A percentile compares a stretch with the other conserved stretches of the same genome.
phyloP scores from a whole-genome alignment of 2,797 vertebrate species.

The Molossus alvarezi region DNA sequence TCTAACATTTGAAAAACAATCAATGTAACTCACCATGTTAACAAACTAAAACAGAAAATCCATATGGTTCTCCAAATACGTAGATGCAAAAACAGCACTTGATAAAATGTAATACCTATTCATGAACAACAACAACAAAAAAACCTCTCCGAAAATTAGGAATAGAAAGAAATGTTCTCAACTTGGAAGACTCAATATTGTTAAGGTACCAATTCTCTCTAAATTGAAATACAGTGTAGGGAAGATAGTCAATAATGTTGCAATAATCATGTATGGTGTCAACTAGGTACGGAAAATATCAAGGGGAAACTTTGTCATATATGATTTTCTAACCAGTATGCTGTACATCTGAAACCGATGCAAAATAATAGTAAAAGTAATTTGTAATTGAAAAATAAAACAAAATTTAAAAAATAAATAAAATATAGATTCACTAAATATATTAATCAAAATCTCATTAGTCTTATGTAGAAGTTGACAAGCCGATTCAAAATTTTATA shows the following conservation, averaged over 20 bases:
- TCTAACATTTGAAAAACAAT: conserved; percentile 44
- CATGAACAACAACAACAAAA: neutral
- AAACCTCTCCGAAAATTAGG: neutral
- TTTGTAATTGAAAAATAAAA: neutral
- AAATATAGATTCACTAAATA: conserved; percentile 15
- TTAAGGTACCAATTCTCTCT: neutral
- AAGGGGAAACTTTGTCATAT: neutral
- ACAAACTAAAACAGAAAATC: conserved; percentile 36
- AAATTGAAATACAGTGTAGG: neutral
- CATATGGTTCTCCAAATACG: neutral
- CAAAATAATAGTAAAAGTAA: neutral
- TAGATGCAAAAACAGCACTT: neutral
- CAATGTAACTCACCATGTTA: neutral
- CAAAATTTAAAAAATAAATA: neutral
- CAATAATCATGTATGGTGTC: neutral
- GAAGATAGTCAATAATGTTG: neutral
- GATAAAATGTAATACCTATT: conserved; percentile 2
- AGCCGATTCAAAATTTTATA: conserved; percentile 38
- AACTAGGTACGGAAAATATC: neutral
- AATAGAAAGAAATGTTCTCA: neutral
- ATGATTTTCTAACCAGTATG: neutral
- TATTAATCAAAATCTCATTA: neutral
- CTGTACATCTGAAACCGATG: neutral
- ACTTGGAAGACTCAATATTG: neutral
- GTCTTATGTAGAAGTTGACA: neutral